These are phyloP conservation scores for Sternotherus odoratus DNA, from an alignment of 2,797 vertebrate species.

Conservation along the genomic window DNA sequence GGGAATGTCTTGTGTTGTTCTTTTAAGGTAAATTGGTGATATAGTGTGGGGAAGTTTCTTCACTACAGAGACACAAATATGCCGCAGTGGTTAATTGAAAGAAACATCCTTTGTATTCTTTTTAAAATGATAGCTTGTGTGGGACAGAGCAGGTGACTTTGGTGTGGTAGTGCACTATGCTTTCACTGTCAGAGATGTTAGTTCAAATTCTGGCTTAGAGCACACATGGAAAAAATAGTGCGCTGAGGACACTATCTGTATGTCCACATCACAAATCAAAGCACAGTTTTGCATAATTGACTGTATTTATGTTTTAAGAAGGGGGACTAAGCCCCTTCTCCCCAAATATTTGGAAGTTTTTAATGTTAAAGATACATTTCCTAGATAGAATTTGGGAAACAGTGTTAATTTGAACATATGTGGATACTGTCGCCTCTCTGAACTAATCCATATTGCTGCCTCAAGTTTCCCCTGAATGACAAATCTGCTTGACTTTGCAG, in stretches of 20 bases:
- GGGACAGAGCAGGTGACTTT: neutral
- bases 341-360: neutral
- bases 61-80: neutral
- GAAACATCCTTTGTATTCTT: neutral
- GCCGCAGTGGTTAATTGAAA: accelerated
- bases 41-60: neutral
- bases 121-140: neutral
- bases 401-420: neutral
- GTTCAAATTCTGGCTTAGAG: neutral
- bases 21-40: neutral
- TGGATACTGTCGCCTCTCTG: neutral
- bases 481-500: slow-evolving; percentile 6
- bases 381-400: neutral
- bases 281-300: neutral
- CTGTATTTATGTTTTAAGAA: neutral
- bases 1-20: neutral
- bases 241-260: neutral
- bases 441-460: neutral
- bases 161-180: neutral
- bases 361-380: neutral
- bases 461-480: neutral
- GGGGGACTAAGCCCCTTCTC: neutral
- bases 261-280: neutral
- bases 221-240: accelerated
- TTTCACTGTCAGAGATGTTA: neutral